Percentiles rank a stretch among this genome's conserved stretches.
phyloP scores from a whole-genome alignment of 2,797 vertebrate species.

The Aphelocoma californica region DNA sequence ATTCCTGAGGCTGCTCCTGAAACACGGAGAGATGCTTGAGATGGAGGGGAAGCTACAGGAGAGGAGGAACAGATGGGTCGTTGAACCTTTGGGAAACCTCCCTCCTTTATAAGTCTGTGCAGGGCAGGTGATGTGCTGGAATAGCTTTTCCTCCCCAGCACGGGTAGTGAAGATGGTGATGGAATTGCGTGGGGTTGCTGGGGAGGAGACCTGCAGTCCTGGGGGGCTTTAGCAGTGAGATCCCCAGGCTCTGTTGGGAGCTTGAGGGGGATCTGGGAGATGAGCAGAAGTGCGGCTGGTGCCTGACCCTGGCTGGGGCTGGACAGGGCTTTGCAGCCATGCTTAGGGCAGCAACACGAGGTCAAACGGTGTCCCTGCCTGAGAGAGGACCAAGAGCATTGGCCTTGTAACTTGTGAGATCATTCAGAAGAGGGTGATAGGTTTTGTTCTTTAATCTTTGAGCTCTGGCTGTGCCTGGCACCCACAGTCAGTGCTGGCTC shows the following conservation, averaged over 20 bases:
- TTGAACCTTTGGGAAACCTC: not conserved
- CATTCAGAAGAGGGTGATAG: not conserved
- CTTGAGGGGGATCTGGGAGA: not conserved
- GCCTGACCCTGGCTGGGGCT: not conserved
- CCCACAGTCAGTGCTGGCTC: rapidly evolving
- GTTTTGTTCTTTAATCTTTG: not conserved
- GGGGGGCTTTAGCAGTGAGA: not conserved
- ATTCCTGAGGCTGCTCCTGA: not conserved
- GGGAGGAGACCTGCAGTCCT: not conserved
- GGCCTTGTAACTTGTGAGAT: not conserved
- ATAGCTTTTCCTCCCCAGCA: conserved; percentile 1
- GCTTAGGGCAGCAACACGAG: not conserved
- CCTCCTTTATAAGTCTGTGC: not conserved
- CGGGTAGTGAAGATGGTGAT: not conserved
- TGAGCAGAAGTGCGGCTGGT: not conserved
- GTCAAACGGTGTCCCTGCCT: not conserved
- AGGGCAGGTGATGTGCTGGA: not conserved
- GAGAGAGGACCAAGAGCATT: rapidly evolving
- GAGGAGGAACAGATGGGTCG: not conserved
- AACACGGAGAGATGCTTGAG: not conserved
- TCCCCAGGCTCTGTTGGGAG: not conserved
- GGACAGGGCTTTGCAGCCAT: rapidly evolving
- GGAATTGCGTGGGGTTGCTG: conserved; percentile 2
- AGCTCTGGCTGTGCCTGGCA: not conserved
- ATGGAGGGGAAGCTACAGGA: not conserved